Percentiles rank a stretch among this genome's conserved stretches.
Conservation (phyloP, 37 sponge, comb jelly and placozoan species). For the Bolinopsis microptera region DNA sequence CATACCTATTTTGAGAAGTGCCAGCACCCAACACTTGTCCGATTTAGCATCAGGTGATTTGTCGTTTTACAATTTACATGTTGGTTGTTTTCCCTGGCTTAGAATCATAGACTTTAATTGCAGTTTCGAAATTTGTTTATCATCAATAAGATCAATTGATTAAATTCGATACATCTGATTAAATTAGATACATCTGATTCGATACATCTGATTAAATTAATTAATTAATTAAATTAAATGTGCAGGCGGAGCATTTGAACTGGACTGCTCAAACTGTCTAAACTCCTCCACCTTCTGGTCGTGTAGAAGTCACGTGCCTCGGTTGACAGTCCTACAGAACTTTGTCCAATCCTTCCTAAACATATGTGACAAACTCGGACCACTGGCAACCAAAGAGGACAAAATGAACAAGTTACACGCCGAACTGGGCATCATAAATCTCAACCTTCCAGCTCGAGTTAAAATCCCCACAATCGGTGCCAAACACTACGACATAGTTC, state of each 20-base stretch:
- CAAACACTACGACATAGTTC: slow-evolving; percentile 76
- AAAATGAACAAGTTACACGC: slow-evolving; percentile 77
- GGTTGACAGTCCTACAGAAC: slow-evolving; percentile 4
- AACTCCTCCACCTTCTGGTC: slow-evolving; percentile 2
- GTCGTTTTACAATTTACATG: background rate
- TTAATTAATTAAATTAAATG: background rate
- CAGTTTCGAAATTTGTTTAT: background rate
- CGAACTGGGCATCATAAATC: slow-evolving; percentile 88
- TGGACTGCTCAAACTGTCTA: slow-evolving; percentile 15
- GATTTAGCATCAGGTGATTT: background rate
- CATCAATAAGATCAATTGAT: no score
- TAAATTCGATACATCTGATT: background rate
- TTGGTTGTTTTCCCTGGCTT: background rate
- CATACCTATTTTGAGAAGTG: background rate
- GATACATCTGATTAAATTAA: background rate
- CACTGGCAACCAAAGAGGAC: background rate
- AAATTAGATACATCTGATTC: background rate
- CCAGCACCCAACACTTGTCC: background rate
- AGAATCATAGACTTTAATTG: no score
- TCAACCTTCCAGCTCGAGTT: slow-evolving; percentile 93
- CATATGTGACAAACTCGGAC: slow-evolving; percentile 41
- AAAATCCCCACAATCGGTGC: slow-evolving; percentile 74
- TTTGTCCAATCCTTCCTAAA: slow-evolving; percentile 43
- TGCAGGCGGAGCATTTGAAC: slow-evolving; percentile 1
- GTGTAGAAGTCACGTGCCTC: background rate